Evolutionary conservation across 1,140 invertebrate genomes (phyloP), one percentile per base, ranked within the genome.

Genomic region (Pogonus chalceus): DNA sequence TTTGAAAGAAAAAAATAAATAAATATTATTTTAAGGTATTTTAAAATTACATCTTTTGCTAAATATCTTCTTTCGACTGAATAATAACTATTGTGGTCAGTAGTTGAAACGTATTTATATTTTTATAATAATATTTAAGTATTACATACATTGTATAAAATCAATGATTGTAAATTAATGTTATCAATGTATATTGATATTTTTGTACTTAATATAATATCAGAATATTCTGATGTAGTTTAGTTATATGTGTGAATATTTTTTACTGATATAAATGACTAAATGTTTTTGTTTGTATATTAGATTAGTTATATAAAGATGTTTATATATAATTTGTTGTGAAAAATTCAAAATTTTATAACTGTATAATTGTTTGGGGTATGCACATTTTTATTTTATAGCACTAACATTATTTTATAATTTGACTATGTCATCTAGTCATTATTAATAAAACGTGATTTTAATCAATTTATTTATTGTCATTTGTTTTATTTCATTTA

Each of bases 341-440:
- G n/a, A n/a, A n/a, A n/a, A n/a, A n/a, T n/a, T n/a, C 26, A 31
- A 31, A 31, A 31, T 31, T 31, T 4, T 31, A 31, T 31, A 7
- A 14, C 14, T 7, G 4, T 7, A 31, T 31, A 14, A 31, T 7
- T 31, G 14, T 7, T 43, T 18, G 9, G 37, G 37, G 37, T 43
- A 43, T 18, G 37, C 37, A 43, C 37, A 12, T 12, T 43, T 12
- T 43, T 12, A 7, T 43, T 43, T 12, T 18, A 43, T 43, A 18
- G 37, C 37, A 43, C 37, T 43, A 43, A 43, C 37, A 43, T 12
- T 43, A 43, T 43, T 9, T 43, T 43, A 9, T 12, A 43, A 18
- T 43, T n/a, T 43, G 37, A 43, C 37, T 43, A 43, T 43, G 37
- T 43, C 37, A 43, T 43, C 37, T 43, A 43, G 37, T 43, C 37